These are phyloP conservation scores for Pseudomyrmex sp. DNA, from an alignment of 1,140 invertebrate genomes.

Conservation along the genomic window DNA sequence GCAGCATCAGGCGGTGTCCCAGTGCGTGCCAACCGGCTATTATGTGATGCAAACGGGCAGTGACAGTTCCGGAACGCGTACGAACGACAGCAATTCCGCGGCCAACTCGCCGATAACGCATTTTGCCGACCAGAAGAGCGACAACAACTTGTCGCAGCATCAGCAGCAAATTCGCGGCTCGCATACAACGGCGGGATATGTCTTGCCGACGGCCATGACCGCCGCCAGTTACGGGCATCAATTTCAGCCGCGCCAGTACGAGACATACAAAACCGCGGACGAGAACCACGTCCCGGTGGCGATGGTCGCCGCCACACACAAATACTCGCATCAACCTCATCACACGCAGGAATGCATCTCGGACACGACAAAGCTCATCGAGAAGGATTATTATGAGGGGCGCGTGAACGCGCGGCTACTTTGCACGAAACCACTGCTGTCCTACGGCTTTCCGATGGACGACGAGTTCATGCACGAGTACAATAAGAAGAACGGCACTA, in stretches of 20 bases:
- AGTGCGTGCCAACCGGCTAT: constrained; percentile 13
- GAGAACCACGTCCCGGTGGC: too few relatives aligned
- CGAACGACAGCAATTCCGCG: constrained; percentile 74
- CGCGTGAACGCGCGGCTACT: too few relatives aligned
- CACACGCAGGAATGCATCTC: neutral
- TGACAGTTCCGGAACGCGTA: constrained; percentile 71
- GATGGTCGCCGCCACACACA: too few relatives aligned
- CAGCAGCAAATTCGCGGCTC: neutral
- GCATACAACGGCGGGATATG: too few relatives aligned
- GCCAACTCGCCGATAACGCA: constrained; percentile 76
- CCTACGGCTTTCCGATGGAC: too few relatives aligned
- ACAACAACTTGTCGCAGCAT: neutral
- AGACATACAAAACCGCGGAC: too few relatives aligned
- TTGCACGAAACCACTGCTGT: neutral
- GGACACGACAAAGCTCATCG: neutral
- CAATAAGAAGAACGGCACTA: too few relatives aligned
- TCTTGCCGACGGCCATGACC: too few relatives aligned
- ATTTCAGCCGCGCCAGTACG: too few relatives aligned
- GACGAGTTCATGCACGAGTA: constrained; percentile 53
- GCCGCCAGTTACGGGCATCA: too few relatives aligned
- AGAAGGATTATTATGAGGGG: too few relatives aligned
- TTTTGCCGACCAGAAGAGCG: constrained; percentile 11
- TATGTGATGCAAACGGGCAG: constrained; percentile 37
- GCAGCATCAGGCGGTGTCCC: neutral
- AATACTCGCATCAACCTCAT: constrained; percentile 33